These are phyloP conservation scores for Gallinago media DNA, from an alignment of 2,113 vertebrate species.

Conservation along the genomic window DNA sequence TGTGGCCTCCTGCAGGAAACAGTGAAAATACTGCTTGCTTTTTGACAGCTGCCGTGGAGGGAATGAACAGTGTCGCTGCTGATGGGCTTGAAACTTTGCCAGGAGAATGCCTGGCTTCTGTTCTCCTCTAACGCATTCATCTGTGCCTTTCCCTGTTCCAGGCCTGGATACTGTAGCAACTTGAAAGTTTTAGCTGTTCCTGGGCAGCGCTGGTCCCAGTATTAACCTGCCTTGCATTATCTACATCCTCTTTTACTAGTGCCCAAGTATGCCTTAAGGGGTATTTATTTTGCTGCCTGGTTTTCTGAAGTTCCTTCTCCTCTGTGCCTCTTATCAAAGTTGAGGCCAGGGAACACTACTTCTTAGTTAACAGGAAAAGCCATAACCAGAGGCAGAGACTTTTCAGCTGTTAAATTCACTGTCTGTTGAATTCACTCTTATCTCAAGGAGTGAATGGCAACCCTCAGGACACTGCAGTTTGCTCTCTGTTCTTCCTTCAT, in stretches of 20 bases:
- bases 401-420: background rate
- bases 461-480: background rate
- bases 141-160: background rate
- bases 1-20: constrained; percentile 28
- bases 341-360: background rate
- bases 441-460: background rate
- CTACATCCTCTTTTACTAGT: background rate
- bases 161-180: background rate
- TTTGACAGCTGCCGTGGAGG: background rate
- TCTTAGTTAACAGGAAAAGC: background rate
- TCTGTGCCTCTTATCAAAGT: background rate
- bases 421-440: background rate
- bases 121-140: background rate
- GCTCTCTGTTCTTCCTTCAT: background rate
- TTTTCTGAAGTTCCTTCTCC: background rate
- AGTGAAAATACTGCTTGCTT: background rate
- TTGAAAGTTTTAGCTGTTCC: background rate
- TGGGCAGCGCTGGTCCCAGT: background rate
- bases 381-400: background rate
- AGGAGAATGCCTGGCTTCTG: background rate
- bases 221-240: background rate
- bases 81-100: background rate
- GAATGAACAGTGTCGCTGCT: background rate
- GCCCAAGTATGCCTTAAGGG: background rate
- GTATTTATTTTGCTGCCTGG: background rate